Base-by-base conservation (phyloP, 2,113 vertebrate species). In the Synodontis membranacea region DNA sequence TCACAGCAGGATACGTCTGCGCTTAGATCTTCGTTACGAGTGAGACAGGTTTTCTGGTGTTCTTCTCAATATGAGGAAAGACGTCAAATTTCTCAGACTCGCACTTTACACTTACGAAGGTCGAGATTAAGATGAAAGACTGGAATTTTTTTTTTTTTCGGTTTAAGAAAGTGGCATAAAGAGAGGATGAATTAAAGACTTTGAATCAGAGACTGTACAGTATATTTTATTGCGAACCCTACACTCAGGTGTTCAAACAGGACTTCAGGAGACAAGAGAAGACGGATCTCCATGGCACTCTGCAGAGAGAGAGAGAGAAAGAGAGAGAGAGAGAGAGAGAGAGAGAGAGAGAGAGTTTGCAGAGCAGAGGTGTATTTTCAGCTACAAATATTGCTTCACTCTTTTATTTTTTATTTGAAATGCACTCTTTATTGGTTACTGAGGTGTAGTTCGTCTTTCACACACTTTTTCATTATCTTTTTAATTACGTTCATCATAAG, bases 401-500 rank as follows among this genome's bases (percentile, higher is more conserved):
- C 58, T 62, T 82, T 52, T 83, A 70, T 70, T 70, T 62, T 82
- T 52, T 83, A 70, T 70, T 70, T 25, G 19, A 39, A 37, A 44
- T 15, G 48, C 34, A 25, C 44, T 8, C n/a, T 34, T 56, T 70
- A 56, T 42, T 72, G 12, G 48, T 70, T 83, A 50, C 39, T 52
- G 4, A 23, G 42, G 15, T 48, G 0, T 21, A 64, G 39, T 68
- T 54, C 4, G 6, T 74, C 83, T 84, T 58, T 54, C 11, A 12
- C 25, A 6, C 25, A 39, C 42, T 86, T 85, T 46, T 39, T 90
- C 64, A 81, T 84, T 89, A 82, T 89, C 70, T 88, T 44, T 92
- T 92, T 92, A 93, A 94, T 94, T 89, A 93, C 87, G 85, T 90
- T 84, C 87, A 88, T 62, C 88, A 88, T 50, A 37, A 91, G 86